Evolutionary conservation across 2,113 vertebrate genomes (phyloP).

Genomic region (Psammodynastes pulverulentus): DNA sequence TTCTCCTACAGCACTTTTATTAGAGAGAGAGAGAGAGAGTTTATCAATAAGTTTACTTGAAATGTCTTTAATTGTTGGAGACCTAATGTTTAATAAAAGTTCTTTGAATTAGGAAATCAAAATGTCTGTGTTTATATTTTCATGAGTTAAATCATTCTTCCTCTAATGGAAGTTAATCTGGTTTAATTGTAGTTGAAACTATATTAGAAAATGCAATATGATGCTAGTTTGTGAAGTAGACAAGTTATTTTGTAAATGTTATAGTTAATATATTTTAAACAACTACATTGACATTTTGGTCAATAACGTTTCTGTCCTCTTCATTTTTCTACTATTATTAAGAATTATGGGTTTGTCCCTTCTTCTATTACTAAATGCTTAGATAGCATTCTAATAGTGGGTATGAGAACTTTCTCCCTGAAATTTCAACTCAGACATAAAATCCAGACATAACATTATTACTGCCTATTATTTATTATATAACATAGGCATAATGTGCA

Average conservation of each 20-base stretch:
- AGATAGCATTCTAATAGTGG: neutral
- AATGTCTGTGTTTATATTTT: neutral
- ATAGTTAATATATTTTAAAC: neutral
- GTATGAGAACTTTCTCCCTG: neutral
- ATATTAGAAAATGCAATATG: neutral
- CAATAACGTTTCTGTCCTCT: neutral
- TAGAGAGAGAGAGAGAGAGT: neutral
- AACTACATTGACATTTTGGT: neutral
- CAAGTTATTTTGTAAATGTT: neutral
- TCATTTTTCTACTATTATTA: neutral
- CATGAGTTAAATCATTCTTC: neutral
- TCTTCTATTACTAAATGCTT: neutral
- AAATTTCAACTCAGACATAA: neutral
- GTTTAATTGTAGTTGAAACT: neutral
- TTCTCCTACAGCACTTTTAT: neutral
- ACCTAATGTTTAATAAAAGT: neutral
- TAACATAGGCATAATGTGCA: neutral
- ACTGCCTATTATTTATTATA: neutral
- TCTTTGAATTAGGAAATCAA: neutral
- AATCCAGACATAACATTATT: neutral
- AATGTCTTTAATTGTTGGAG: neutral
- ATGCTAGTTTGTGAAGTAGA: neutral
- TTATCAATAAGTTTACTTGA: neutral
- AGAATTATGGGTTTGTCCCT: neutral
- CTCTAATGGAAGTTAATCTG: neutral